Base-by-base conservation (phyloP, 1,140 invertebrate genomes). In the Doryteuthis pealeii region DNA sequence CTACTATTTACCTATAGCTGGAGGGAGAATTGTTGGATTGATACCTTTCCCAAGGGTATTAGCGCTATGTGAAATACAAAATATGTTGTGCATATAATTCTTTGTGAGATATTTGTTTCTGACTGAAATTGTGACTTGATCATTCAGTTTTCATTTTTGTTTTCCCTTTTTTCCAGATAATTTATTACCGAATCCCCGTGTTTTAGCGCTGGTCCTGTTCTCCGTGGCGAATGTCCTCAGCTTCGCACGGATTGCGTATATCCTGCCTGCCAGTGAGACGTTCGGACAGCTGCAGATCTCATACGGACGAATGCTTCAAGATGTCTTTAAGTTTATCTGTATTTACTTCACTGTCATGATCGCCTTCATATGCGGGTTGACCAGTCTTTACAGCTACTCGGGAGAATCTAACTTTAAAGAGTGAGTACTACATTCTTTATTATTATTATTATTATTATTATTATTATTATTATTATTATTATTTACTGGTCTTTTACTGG, bases 251-350 rank as follows among this genome's bases (percentile, higher is more conserved):
- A 81, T 82, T 15, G 81, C 81, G 30, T 83, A 83, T 72, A 77
- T 84, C 33, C 77, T 84, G 0, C 82, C 83, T 2, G 81, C 82
- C 74, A 84, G 75, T 70, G 80, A 83, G 71, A 77, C 76, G 30
- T 79, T 84, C 58, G 83, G 83, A 10, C 82, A 82, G 76, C 76
- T 84, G 33, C 93, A 95, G 89, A 95, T 96, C 26, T 96, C 94
- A 1, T 89, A 96, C 26, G 95, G 95, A 72, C 90, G 95, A 81
- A 96, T 97, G 95, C 94, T 96, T 71, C 93, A 96, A 84, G 95
- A 97, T 83, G 96, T 96, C 79, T 92, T 96, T 75, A 96, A 96
- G 85, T 97, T 96, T 88, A 95, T 96, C 90, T 95, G 96, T 86
- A 94, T 97, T 81, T 96, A 96, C 82, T 93, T 93, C 79, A 88